phyloP scores from a whole-genome alignment of 2,113 vertebrate genomes.

The Psittacula cyanocephala region DNA sequence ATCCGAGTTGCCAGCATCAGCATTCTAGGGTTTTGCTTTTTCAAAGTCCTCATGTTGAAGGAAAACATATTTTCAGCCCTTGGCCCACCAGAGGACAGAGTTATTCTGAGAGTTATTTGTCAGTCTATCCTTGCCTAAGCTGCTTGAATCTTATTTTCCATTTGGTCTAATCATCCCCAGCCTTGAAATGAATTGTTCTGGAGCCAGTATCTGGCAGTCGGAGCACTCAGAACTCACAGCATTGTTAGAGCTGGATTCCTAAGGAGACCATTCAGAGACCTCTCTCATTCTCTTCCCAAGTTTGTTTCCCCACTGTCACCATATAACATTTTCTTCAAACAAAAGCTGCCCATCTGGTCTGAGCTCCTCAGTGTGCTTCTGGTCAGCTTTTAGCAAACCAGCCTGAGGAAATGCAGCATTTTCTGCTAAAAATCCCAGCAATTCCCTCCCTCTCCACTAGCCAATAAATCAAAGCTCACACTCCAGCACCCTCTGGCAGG shows the following conservation, averaged over 20 bases:
- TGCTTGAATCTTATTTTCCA: conserved; percentile 34
- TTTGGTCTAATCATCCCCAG: conserved; percentile 8
- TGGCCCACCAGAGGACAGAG: neutral
- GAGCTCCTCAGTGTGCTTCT: neutral
- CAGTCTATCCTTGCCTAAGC: conserved; percentile 1
- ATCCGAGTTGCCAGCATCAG: conserved; percentile 11
- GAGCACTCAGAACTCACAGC: neutral
- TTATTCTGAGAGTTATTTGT: neutral
- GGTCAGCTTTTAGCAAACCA: conserved; percentile 4
- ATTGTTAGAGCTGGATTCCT: conserved; percentile 22
- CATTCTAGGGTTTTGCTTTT: conserved; percentile 21
- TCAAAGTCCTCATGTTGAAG: conserved; percentile 3
- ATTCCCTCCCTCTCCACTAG: neutral
- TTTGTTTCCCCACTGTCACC: neutral
- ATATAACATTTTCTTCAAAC: neutral
- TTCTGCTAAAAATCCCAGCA: conserved; percentile 11
- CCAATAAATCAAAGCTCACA: neutral
- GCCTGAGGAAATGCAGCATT: neutral
- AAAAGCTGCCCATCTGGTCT: conserved; percentile 27
- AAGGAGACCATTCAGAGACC: neutral
- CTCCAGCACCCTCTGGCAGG: neutral
- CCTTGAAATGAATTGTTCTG: conserved; percentile 24
- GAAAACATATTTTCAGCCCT: conserved; percentile 7
- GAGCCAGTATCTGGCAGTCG: conserved; percentile 3
- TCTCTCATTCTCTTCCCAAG: neutral